Percentiles rank a stretch among this genome's conserved stretches.
Evolutionary conservation across 2,888 invertebrate species (phyloP).

Genomic region (Mythimna impura): DNA sequence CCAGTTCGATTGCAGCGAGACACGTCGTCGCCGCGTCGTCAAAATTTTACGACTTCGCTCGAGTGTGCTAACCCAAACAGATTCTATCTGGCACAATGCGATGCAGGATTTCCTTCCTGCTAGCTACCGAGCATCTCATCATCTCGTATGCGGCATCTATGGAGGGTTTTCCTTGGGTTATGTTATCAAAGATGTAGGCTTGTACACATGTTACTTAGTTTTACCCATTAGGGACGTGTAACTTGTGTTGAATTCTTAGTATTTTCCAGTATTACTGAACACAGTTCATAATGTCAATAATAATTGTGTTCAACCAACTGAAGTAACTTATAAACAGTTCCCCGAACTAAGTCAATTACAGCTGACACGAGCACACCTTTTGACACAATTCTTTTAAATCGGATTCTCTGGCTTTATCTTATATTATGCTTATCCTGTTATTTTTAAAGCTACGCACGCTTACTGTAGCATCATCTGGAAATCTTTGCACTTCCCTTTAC

Average conservation of each 20-base stretch:
- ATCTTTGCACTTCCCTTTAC: background rate
- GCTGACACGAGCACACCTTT: conserved; percentile 22
- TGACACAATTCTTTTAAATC: conserved; percentile 38
- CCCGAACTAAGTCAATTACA: conserved; percentile 36
- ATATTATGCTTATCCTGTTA: conserved; percentile 34
- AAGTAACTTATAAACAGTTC: conserved; percentile 36
- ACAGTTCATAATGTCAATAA: conserved; percentile 1
- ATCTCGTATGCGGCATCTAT: conserved; percentile 26
- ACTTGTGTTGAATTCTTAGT: background rate
- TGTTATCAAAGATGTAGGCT: conserved; percentile 6
- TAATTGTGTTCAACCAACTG: conserved; percentile 6
- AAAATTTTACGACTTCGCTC: conserved; percentile 63
- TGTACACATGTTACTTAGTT: background rate
- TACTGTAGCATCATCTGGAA: background rate
- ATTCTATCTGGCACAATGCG: conserved; percentile 59
- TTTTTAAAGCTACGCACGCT: conserved; percentile 21
- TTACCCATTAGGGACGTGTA: background rate
- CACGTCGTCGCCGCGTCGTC: conserved; percentile 60
- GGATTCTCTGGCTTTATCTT: conserved; percentile 15
- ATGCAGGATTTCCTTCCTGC: conserved; percentile 62
- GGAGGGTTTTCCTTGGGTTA: conserved; percentile 17
- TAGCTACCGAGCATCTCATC: conserved; percentile 42
- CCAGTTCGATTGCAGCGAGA: conserved; percentile 49
- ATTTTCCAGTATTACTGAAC: background rate
- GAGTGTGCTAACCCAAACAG: conserved; percentile 64